Evolutionary conservation across 2,888 invertebrate species (phyloP), one percentile per base, ranked within the genome.

Genomic region (Drosophila lacicola): DNA sequence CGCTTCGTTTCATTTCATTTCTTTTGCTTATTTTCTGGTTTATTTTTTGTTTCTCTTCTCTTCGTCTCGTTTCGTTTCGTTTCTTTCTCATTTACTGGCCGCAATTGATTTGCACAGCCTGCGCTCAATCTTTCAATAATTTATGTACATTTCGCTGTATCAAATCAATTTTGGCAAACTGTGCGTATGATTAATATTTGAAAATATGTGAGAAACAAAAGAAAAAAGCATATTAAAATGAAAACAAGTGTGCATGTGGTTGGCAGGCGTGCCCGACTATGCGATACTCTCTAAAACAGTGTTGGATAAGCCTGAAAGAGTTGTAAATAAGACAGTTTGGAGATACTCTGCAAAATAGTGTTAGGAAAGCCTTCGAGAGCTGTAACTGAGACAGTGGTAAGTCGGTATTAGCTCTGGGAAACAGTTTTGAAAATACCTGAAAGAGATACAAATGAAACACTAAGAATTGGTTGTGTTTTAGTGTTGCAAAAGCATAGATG

Each of bases 171-270:
- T 36, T 53, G 72, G 62, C 68, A 65, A 69, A 78, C 87, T 44
- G 73, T 87, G 88, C 83, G 85, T 87, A 88, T 83, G 85, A 83
- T 82, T 88, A 83, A 83, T 88, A 88, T 79, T 50, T 37, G 34
- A 17, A 81, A 79, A 70, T 69, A 76, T 81, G 63, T 41, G 39
- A 17, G 34, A 9, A 47, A 47, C 39, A n/a, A 39, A 51, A 44
- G 49, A 14, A 42, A 42, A 36, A 49, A 44, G 44, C 34, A 53
- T 33, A 41, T 19, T 17, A 44, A 54, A 62, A 50, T 25, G 53
- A 65, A 39, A 55, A 41, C 29, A 57, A 51, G 37, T 9, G 19
- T 4, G 3, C 54, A 37, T 3, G 13, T 36, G 49, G 6, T 10
- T 2, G 1, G 3, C 14, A 49, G 33, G 36, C 36, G 5, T 4